A percentile compares a stretch with the other conserved stretches of the same genome.
These are phyloP conservation scores for Chlorodrepanis virens DNA, from an alignment of 2,113 vertebrate species.

Conservation along the genomic window DNA sequence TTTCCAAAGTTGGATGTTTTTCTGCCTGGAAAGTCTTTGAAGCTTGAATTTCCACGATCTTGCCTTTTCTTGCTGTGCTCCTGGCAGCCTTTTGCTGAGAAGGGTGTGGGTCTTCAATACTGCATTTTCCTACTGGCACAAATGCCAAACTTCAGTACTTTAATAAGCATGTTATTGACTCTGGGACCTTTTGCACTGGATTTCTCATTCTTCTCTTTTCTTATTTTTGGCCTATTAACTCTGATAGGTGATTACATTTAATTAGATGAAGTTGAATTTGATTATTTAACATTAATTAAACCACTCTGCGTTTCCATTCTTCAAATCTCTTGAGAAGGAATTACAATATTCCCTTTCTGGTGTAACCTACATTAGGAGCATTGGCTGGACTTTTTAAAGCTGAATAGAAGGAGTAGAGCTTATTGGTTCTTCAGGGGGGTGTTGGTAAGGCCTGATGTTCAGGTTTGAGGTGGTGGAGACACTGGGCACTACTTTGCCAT, in stretches of 20 bases:
- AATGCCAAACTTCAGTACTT: neutral
- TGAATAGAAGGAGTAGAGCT: neutral
- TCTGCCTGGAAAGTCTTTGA: neutral
- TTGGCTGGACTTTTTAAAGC: neutral
- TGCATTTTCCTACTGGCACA: neutral
- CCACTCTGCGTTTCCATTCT: neutral
- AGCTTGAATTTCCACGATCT: neutral
- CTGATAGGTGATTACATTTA: slow-evolving; percentile 16
- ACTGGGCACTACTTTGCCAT: neutral
- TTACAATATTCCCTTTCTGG: neutral
- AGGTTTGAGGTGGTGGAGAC: neutral
- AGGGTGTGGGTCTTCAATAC: neutral
- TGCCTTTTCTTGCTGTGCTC: neutral
- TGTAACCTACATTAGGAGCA: neutral
- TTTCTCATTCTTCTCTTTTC: slow-evolving; percentile 10
- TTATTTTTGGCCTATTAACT: slow-evolving; percentile 35
- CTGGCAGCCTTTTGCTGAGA: neutral
- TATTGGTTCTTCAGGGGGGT: neutral
- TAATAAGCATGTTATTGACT: neutral
- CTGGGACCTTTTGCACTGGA: neutral
- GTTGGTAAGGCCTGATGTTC: neutral
- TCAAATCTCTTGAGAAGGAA: neutral
- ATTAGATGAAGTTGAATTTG: slow-evolving; percentile 26
- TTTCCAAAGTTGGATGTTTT: neutral
- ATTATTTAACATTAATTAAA: slow-evolving; percentile 54